Percentiles rank a stretch among this genome's conserved stretches.
These are phyloP conservation scores for Apocrypta bakeri DNA, from an alignment of 1,140 invertebrate genomes.

Conservation along the genomic window DNA sequence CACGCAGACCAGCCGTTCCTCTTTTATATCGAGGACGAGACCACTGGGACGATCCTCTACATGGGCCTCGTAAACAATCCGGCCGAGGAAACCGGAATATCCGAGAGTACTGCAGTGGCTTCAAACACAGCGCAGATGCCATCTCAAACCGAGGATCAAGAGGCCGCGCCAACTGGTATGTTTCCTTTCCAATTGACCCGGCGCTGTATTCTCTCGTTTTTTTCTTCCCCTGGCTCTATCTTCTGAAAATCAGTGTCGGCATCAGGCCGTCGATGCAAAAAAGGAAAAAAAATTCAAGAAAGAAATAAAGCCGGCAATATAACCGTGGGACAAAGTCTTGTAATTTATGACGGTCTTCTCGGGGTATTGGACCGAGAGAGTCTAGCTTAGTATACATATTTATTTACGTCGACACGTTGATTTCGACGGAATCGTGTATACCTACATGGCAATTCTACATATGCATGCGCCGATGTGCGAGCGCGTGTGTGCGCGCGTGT, in stretches of 20 bases:
- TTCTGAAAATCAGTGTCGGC: background rate
- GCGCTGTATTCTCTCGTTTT: too few species aligned
- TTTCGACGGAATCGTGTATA: background rate
- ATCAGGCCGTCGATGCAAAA: background rate
- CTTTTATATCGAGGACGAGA: constrained; percentile 87
- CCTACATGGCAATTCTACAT: too few species aligned
- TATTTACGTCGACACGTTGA: background rate
- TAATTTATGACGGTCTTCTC: background rate
- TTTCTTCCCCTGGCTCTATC: background rate
- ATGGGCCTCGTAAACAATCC: constrained; percentile 83
- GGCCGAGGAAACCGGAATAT: constrained; percentile 53
- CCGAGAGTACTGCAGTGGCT: constrained; percentile 3
- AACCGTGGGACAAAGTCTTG: background rate
- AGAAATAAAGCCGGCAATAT: background rate
- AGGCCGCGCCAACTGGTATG: background rate
- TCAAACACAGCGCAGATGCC: background rate
- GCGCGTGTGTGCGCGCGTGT: too few species aligned
- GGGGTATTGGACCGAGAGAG: background rate
- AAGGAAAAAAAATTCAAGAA: background rate
- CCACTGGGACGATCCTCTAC: constrained; percentile 81
- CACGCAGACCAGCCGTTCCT: constrained; percentile 84
- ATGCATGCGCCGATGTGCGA: too few species aligned
- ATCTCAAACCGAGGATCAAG: background rate
- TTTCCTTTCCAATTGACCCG: background rate
- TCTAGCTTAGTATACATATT: background rate